Percentiles rank a stretch among this genome's conserved stretches.
These are phyloP conservation scores for Corticium candelabrum DNA, from an alignment of 37 sponge, comb jelly and placozoan species.

Conservation along the genomic window DNA sequence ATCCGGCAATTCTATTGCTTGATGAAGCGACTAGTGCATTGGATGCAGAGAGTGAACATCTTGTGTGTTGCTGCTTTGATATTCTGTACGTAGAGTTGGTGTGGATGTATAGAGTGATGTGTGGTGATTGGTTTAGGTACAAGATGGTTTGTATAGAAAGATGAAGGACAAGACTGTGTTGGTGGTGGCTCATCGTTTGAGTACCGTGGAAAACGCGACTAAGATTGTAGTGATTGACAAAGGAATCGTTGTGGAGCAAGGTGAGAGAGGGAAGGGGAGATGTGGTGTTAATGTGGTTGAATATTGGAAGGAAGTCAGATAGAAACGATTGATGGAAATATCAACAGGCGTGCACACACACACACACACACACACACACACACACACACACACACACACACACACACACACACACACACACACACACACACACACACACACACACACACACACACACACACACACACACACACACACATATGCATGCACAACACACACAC, in stretches of 20 bases:
- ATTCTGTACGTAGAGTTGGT: not conserved
- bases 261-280: not conserved
- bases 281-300: too few species aligned
- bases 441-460: too few species aligned
- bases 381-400: too few species aligned
- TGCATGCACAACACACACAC: too few species aligned
- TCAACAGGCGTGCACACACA: too few species aligned
- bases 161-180: conserved; percentile 23
- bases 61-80: conserved; percentile 11
- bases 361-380: too few species aligned
- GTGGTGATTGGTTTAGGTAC: conserved; percentile 15
- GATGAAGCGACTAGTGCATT: conserved; percentile 47
- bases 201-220: conserved; percentile 32
- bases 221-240: conserved; percentile 28
- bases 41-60: conserved; percentile 36
- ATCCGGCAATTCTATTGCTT: conserved; percentile 22
- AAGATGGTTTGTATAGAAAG: conserved; percentile 15
- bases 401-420: too few species aligned
- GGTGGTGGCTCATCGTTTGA: conserved; percentile 30
- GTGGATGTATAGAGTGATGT: too few species aligned
- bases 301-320: too few species aligned
- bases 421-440: too few species aligned
- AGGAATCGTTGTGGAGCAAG: conserved; percentile 21
- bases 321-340: too few species aligned
- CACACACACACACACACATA: too few species aligned